Evolutionary conservation across 1,140 invertebrate species (phyloP), one percentile per base, ranked within the genome.

Genomic region (Nasonia vitripennis): DNA sequence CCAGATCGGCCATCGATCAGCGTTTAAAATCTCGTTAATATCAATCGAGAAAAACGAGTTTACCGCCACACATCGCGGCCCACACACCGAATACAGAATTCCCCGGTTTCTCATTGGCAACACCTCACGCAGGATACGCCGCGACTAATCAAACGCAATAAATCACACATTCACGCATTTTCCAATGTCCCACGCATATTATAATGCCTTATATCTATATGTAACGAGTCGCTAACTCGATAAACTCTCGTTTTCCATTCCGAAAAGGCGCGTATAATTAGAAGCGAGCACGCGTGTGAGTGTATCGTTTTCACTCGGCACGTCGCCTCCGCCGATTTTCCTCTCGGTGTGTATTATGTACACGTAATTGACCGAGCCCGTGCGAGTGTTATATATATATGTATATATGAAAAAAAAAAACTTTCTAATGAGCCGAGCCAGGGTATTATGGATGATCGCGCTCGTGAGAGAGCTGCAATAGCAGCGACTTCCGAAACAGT

Each of bases 251-350:
- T 62, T 78, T 37, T 78, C 31, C 12, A 67, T 78, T 31, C 45
- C 77, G 7, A 62, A 78, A 71, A 71, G 68, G 68, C 7, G 68
- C 23, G 68, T 34, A 27, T 55, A 77, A 77, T 45, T 9, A 23
- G 10, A 4, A 34, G 4, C 7, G 6, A 17, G 14, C 71, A 31
- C 12, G 71, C 12, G 34, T 62, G 48, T 5, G 48, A 3, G 41
- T 23, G 4, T 77, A 77, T 78, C 75, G 48, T 78, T 78, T 78
- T 78, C 75, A 78, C 75, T 78, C 45, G 75, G 48, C 23, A 55
- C 75, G 41, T 48, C 41, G 75, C 2, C 27, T 27, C 27, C 27
- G 27, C 27, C 75, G 48, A 41, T 78, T 78, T 78, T 55, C 75
- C 75, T 78, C 45, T 55, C 23, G 23, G 5, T 23, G 41, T 45